Evolutionary conservation across 2,113 vertebrate species (phyloP), one percentile per base, ranked within the genome.

Genomic region (Ceuthmochares aereus): DNA sequence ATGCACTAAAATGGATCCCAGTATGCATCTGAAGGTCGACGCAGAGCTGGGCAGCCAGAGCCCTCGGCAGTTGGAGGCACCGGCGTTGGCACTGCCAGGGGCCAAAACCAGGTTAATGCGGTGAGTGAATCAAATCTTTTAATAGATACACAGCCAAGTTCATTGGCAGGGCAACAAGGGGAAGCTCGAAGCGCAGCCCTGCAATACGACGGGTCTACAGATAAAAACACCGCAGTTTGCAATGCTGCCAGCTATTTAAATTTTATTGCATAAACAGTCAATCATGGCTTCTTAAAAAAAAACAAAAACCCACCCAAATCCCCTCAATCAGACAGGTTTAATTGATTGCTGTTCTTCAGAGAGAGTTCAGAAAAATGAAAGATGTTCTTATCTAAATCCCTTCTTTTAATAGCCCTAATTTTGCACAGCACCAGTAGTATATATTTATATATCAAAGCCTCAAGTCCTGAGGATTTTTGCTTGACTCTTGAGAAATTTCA

Each of bases 71-170:
- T 21, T 11, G 64, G 37, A 74, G 32, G 8, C 32, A 26, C 15
- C 20, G 2, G 30, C 27, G 4, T 21, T 4, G 22, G 14, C 34
- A 14, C 21, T 14, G 0, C 16, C 5, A 2, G 83, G 34, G 17
- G 45, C 85, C 60, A 45, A 37, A 60, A 51, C 6, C 6, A 54
- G 62, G 45, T 70, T 17, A 58, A 73, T 7, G 32, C 4, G 1
- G 49, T 8, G 45, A 59, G 37, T 8, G 26, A 84, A 79, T 40
- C 69, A 58, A 55, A 32, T 12, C 20, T 21, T 25, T 47, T 52
- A 62, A 29, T 29, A 45, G 77, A 62, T 4, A 29, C 40, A 25
- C 1, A 13, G 16, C 9, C 2, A 47, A 72, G 77, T 72, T 77
- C 82, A 77, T 51, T 16, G 40, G 67, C 52, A 63, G 73, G 72